Evolutionary conservation across 2,113 vertebrate species (phyloP).

Genomic region (Cathartes aura): DNA sequence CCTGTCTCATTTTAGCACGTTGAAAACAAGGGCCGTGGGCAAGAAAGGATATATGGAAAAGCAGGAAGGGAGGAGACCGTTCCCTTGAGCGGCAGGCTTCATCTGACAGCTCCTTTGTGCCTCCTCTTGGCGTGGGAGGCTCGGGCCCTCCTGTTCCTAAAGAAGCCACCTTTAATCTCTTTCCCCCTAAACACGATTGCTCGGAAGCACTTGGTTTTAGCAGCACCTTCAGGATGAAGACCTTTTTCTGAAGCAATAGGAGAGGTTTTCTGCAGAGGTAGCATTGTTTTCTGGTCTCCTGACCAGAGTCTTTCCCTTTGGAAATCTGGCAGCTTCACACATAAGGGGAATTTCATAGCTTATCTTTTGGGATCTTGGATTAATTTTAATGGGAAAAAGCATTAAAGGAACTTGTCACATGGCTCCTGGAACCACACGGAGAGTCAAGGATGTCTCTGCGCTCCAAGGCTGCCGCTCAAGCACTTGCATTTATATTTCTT

Average conservation of each 20-base stretch:
- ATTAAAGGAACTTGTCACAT: constrained; percentile 2
- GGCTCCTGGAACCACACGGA: constrained; percentile 10
- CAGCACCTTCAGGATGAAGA: constrained; percentile 60
- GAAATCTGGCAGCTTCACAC: constrained; percentile 32
- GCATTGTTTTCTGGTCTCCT: background rate
- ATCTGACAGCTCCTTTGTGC: background rate
- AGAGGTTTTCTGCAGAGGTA: background rate
- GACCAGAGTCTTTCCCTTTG: constrained; percentile 17
- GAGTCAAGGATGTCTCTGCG: background rate
- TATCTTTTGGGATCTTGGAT: background rate
- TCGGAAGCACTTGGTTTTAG: constrained; percentile 46
- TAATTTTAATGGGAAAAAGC: constrained; percentile 22
- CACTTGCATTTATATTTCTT: constrained; percentile 53
- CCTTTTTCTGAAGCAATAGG: constrained; percentile 1
- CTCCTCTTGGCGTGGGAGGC: background rate
- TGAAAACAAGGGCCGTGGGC: background rate
- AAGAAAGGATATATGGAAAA: background rate
- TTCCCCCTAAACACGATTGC: background rate
- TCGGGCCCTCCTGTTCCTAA: constrained; percentile 13
- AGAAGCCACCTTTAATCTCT: constrained; percentile 24
- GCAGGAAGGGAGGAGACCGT: background rate
- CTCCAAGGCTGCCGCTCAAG: background rate
- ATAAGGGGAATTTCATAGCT: background rate
- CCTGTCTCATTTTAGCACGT: background rate
- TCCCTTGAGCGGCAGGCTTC: background rate